Percentiles rank a stretch among this genome's conserved stretches.
phyloP scores from a whole-genome alignment of 2,113 vertebrate genomes.

The Candoia aspera region DNA sequence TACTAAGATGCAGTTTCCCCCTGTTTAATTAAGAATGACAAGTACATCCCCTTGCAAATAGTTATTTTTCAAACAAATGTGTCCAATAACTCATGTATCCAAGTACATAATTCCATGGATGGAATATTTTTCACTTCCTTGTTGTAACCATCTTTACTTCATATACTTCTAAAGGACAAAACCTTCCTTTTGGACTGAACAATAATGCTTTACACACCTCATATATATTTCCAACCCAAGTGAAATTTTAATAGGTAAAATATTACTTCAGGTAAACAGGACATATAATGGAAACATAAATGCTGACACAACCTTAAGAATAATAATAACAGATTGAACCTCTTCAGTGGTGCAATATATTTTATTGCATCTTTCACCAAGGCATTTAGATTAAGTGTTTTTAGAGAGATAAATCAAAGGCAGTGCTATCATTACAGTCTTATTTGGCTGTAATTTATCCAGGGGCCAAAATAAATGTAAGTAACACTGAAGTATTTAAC shows the following conservation, averaged over 20 bases:
- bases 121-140: neutral
- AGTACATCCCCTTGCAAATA: neutral
- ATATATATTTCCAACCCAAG: slow-evolving; percentile 15
- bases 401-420: slow-evolving; percentile 56
- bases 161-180: slow-evolving; percentile 16
- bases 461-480: slow-evolving; percentile 34
- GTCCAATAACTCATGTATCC: neutral
- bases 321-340: slow-evolving; percentile 35
- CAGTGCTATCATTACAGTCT: neutral
- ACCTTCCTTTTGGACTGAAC: slow-evolving; percentile 24
- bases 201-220: slow-evolving; percentile 31
- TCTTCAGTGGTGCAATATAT: slow-evolving; percentile 9
- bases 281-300: slow-evolving; percentile 45
- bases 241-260: slow-evolving; percentile 41
- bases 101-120: neutral
- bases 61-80: neutral
- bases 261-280: slow-evolving; percentile 56
- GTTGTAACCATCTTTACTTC: neutral
- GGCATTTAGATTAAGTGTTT: slow-evolving; percentile 35
- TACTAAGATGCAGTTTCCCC: neutral
- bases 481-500: slow-evolving; percentile 29
- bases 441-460: slow-evolving; percentile 26
- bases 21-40: neutral
- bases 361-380: slow-evolving; percentile 45
- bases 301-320: slow-evolving; percentile 53